Conservation (phyloP, 2,888 invertebrate genomes). For the Glyphotaelius pellucidus region DNA sequence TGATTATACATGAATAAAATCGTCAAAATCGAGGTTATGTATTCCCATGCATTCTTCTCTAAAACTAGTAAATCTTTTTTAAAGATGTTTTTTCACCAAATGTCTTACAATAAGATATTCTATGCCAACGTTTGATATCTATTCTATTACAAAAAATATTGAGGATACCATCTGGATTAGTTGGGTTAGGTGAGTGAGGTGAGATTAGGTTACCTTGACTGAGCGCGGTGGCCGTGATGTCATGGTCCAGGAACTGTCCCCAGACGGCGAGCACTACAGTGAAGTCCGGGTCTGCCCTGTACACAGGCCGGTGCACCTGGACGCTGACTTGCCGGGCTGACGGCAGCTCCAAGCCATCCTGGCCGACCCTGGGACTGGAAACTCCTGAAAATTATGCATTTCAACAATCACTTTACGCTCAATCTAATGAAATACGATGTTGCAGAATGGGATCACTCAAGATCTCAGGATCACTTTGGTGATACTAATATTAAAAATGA, state of each 20-base stretch:
- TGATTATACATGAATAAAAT: too few relatives aligned
- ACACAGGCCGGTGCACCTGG: constrained; percentile 84
- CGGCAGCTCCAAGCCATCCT: constrained; percentile 79
- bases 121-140: too few relatives aligned
- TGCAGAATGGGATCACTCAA: too few relatives aligned
- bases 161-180: not conserved
- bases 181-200: not conserved
- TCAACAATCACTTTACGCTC: not conserved
- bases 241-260: constrained; percentile 93
- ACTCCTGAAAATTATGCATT: constrained; percentile 74
- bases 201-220: constrained; percentile 77
- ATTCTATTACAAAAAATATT: too few relatives aligned
- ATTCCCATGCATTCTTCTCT: too few relatives aligned
- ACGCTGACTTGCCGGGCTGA: constrained; percentile 87
- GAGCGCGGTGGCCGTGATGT: constrained; percentile 89
- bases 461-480: too few relatives aligned
- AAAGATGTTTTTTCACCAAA: too few relatives aligned
- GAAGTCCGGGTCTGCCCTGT: constrained; percentile 85
- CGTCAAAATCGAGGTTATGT: too few relatives aligned
- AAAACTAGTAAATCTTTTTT: too few relatives aligned
- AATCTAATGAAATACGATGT: too few relatives aligned
- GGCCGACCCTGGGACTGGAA: constrained; percentile 80
- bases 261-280: constrained; percentile 92
- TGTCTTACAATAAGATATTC: too few relatives aligned
- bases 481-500: too few relatives aligned